These are phyloP conservation scores for Phyllotreta striolata DNA, from an alignment of 2,888 invertebrate species.

Conservation along the genomic window DNA sequence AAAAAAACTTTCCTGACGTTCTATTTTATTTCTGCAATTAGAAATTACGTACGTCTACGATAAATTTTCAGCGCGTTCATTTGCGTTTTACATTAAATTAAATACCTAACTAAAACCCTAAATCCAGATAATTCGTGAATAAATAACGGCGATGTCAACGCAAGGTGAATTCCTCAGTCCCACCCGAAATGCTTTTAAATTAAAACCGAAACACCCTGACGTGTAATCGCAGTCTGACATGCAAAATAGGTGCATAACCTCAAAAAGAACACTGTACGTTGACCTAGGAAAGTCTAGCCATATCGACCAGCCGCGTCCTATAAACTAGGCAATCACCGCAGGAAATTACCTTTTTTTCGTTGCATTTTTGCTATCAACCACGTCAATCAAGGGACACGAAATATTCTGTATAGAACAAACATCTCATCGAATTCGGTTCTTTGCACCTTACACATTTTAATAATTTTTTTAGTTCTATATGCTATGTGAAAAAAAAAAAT, in stretches of 20 bases:
- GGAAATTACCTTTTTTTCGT: slow-evolving; percentile 21
- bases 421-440: not conserved
- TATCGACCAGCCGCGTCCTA: slow-evolving; percentile 59
- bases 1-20: too few species aligned
- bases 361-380: slow-evolving; percentile 10
- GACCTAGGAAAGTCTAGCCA: slow-evolving; percentile 62
- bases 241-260: slow-evolving; percentile 44
- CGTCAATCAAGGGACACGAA: slow-evolving; percentile 13
- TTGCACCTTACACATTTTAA: not conserved
- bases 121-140: too few species aligned
- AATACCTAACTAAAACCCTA: too few species aligned
- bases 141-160: too few species aligned
- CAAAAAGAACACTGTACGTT: slow-evolving; percentile 44
- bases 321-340: slow-evolving; percentile 46
- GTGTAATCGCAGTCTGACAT: slow-evolving; percentile 36
- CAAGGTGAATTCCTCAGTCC: not conserved
- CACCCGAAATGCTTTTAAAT: slow-evolving; percentile 5
- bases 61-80: too few species aligned
- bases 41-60: too few species aligned
- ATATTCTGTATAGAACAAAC: slow-evolving; percentile 1
- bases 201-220: slow-evolving; percentile 29
- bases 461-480: not conserved
- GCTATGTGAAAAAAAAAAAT: too few species aligned
- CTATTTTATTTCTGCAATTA: too few species aligned
- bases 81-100: too few species aligned